Base-by-base conservation (phyloP, 2,113 vertebrate genomes). In the Proteles cristata region DNA sequence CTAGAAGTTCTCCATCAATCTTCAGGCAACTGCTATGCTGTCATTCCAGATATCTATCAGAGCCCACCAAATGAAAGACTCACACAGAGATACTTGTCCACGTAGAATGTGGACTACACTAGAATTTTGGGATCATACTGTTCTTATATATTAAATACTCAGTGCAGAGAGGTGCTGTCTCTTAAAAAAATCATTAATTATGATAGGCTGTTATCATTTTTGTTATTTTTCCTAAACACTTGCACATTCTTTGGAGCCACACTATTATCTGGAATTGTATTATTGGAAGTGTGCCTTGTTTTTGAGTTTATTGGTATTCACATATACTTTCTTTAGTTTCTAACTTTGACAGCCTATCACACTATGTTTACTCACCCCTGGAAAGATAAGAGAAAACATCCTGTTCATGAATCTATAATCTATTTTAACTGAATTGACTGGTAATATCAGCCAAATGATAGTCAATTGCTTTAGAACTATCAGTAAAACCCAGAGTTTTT, bases 1-100 rank as follows among this genome's bases (percentile, higher is more conserved):
- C n/a, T 83, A 79, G 82, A 63, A 61, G n/a, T 96, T 94, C 93
- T 88, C 80, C 88, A 97, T 98, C 97, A 95, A 97, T 96, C 96
- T 97, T 97, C 43, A 93, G 90, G 74, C 83, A 97, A 74, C 80
- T 96, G 33, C 50, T 93, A 77, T 77, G 63, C 74, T 93, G 35
- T 96, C 96, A 90, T 94, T 97, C 65, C 84, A 97, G 94, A 94
- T 97, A 92, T 74, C 79, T 93, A 76, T 96, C 96, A 96, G 80
- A 95, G 65, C 50, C 17, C 87, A 92, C 68, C 96, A 96, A 97
- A 96, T 96, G 79, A 97, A 97, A 97, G 82, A 93, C 66, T 93
- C 39, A 87, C 35, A 87, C 55, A 73, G 74, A 93, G 26, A 48
- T 74, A 91, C 63, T 85, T 97, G 96, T 93, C 82, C 88, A 74